Evolutionary conservation across 2,888 invertebrate species (phyloP).

Genomic region (Cinara cedri): DNA sequence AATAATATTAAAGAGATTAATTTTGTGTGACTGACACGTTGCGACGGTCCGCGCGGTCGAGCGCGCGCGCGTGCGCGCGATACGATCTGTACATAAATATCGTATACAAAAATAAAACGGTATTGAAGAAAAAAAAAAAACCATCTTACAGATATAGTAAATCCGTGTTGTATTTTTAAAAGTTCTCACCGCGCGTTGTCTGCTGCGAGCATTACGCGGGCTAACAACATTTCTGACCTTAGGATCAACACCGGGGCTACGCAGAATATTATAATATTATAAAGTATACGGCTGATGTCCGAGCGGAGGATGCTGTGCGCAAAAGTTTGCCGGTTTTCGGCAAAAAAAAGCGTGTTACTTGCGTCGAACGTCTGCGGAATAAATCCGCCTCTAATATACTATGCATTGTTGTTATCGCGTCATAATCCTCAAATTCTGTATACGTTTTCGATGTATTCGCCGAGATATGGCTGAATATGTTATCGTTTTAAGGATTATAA

Average conservation of each 20-base stretch:
- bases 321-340: not conserved
- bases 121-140: constrained; percentile 25
- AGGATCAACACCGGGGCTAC: not conserved
- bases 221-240: constrained; percentile 3
- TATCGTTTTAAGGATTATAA: too few relatives aligned
- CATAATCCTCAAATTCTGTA: too few relatives aligned
- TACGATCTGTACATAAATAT: constrained; percentile 38
- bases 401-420: too few relatives aligned
- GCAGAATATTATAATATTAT: too few relatives aligned
- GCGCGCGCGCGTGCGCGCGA: too few relatives aligned
- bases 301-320: too few relatives aligned
- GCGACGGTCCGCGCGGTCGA: not conserved
- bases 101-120: constrained; percentile 46
- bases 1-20: not conserved
- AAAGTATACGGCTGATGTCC: too few relatives aligned
- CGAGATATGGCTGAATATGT: too few relatives aligned
- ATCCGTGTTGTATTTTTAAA: constrained; percentile 36
- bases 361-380: not conserved
- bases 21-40: constrained; percentile 28
- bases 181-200: not conserved
- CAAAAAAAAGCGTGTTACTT: not conserved
- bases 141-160: too few relatives aligned
- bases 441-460: too few relatives aligned
- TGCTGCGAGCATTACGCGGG: too few relatives aligned
- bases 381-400: too few relatives aligned